Base-by-base conservation (phyloP, 2,888 invertebrate species). In the Limulus polyphemus region DNA sequence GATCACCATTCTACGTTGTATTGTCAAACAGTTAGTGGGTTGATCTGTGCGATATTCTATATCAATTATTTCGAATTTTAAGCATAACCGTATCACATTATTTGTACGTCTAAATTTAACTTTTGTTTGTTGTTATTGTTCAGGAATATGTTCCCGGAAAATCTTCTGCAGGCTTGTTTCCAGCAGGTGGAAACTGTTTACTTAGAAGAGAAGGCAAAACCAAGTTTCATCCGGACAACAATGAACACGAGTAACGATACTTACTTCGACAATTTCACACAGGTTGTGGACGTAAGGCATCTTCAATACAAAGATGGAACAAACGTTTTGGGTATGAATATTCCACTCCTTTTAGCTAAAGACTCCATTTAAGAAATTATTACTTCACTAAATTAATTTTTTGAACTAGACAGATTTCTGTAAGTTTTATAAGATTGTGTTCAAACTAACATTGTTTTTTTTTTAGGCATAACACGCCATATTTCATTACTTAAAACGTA, bases 61-160 rank as follows among this genome's bases (percentile, higher is more conserved):
- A 32, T 32, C 5, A 32, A 32, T 32, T 32, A 32, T 32, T 32
- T 32, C 32, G 3, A 32, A 32, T 32, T 32, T 1, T 5, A 32
- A 32, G 32, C 7, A 32, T 32, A 1, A 32, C 3, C 7, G 32
- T 32, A 32, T 32, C 32, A 32, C 32, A 32, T 32, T 0, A 32
- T 32, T 32, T 32, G 5, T 32, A 2, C 7, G 0, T 32, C n/a
- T 5, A 32, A 32, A 32, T 32, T 32, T 32, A 32, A 32, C 32
- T 32, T 16, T 55, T n/a, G 10, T 49, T 48, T 9, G 12, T 47
- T 56, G 12, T 47, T 11, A 46, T 56, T 11, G 52, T 76, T 82
- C 64, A 82, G 82, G 71, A 83, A 83, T 68, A 77, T 83, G 77
- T 79, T 83, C 66, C 83, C 83, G 10, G 82, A 82, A 69, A 83